Conservation (phyloP, 2,113 vertebrate species). For the Damaliscus lunatus region DNA sequence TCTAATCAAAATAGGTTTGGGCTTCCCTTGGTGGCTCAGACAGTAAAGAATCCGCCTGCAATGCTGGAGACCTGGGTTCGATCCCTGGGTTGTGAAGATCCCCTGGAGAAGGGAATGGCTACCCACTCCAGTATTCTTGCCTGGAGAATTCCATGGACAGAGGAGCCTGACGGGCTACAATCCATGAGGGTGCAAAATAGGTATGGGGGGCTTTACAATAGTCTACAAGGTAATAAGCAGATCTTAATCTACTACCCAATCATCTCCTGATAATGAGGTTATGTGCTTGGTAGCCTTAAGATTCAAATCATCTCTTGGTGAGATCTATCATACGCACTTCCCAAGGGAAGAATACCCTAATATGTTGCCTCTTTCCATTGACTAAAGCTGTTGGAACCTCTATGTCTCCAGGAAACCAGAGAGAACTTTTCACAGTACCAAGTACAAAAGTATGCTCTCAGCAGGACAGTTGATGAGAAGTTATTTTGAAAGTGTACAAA, state of each 20-base stretch:
- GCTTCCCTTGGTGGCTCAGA: not conserved
- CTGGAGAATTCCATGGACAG: not conserved
- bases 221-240: not conserved
- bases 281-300: not conserved
- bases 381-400: not conserved
- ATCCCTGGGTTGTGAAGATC: not conserved
- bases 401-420: not conserved
- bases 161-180: not conserved
- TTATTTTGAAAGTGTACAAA: not conserved
- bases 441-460: not conserved
- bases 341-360: not conserved
- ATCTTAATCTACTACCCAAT: not conserved
- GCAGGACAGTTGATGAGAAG: not conserved
- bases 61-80: not conserved
- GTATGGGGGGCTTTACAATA: not conserved
- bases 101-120: not conserved
- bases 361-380: not conserved
- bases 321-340: not conserved
- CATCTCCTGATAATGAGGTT: not conserved
- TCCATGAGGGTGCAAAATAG: not conserved
- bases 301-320: not conserved
- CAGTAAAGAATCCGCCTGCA: not conserved
- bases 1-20: not conserved
- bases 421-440: not conserved
- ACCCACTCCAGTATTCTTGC: not conserved